These are phyloP conservation scores for Helicoverpa armigera DNA, from an alignment of 1,140 invertebrate species.

Conservation along the genomic window DNA sequence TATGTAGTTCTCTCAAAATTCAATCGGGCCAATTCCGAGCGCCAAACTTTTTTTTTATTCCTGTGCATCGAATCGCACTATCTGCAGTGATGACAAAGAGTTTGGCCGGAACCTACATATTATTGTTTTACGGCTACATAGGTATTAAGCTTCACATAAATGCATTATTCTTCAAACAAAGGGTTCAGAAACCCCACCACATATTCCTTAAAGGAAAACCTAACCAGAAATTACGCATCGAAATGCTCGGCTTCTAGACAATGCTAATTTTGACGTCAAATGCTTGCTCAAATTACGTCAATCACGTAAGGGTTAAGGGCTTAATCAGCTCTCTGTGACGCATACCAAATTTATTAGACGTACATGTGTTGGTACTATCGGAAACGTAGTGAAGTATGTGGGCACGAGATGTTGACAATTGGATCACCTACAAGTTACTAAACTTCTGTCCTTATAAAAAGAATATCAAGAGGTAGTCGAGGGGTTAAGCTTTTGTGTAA, in stretches of 20 bases:
- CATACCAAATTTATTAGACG: conserved; percentile 3
- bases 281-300: conserved; percentile 39
- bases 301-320: conserved; percentile 34
- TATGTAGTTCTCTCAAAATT: too few relatives aligned
- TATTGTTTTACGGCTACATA: too few relatives aligned
- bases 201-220: not conserved
- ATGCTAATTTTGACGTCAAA: conserved; percentile 32
- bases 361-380: too few relatives aligned
- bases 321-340: conserved; percentile 22
- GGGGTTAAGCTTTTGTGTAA: too few relatives aligned
- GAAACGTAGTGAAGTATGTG: not conserved
- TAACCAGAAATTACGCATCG: not conserved
- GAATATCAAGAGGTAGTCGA: too few relatives aligned
- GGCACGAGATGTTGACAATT: not conserved
- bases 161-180: not conserved
- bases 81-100: too few relatives aligned
- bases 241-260: not conserved
- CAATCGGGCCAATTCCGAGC: too few relatives aligned
- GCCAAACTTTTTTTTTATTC: too few relatives aligned
- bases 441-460: too few relatives aligned
- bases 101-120: too few relatives aligned
- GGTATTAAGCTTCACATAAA: not conserved
- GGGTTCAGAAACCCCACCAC: not conserved
- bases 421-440: too few relatives aligned
- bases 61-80: too few relatives aligned